Evolutionary conservation across 2,113 vertebrate genomes (phyloP).

Genomic region (Osmerus eperlanus): DNA sequence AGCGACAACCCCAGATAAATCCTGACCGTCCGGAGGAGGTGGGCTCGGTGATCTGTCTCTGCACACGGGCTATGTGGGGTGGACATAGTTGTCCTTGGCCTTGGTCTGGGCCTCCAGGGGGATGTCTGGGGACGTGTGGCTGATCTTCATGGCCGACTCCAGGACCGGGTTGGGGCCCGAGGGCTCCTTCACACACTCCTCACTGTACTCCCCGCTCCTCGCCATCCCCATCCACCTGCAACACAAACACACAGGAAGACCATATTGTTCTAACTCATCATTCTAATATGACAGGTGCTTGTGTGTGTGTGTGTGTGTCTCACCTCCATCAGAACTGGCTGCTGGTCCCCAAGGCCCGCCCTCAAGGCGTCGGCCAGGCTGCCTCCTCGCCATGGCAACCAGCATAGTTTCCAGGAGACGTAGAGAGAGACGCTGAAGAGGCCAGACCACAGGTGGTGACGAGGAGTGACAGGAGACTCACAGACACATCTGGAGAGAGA

Average conservation of each 20-base stretch:
- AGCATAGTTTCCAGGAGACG: slow-evolving; percentile 99
- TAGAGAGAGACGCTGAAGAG: slow-evolving; percentile 96
- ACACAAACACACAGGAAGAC: not conserved
- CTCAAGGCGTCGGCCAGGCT: slow-evolving; percentile 81
- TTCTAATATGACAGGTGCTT: not conserved
- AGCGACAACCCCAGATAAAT: not conserved
- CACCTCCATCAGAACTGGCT: slow-evolving; percentile 82
- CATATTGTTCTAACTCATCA: not conserved
- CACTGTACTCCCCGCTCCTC: slow-evolving; percentile 88
- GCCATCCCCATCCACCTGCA: slow-evolving; percentile 74
- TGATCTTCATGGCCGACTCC: slow-evolving; percentile 93
- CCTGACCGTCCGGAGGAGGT: slow-evolving; percentile 88
- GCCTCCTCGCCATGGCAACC: slow-evolving; percentile 92
- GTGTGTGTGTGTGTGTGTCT: not conserved
- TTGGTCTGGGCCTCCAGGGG: slow-evolving; percentile 81
- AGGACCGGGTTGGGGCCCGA: slow-evolving; percentile 59
- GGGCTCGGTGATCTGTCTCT: slow-evolving; percentile 92
- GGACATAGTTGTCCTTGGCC: slow-evolving; percentile 79
- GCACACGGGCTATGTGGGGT: slow-evolving; percentile 78
- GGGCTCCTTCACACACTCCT: slow-evolving; percentile 83
- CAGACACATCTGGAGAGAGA: slow-evolving; percentile 68
- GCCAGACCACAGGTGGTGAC: slow-evolving; percentile 84
- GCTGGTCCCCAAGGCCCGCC: slow-evolving; percentile 83
- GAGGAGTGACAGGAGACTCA: slow-evolving; percentile 75
- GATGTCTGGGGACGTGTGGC: slow-evolving; percentile 96